Percentiles rank a stretch among this genome's conserved stretches.
Evolutionary conservation across 2,888 invertebrate genomes (phyloP).

Genomic region (Platycnemis pennipes): DNA sequence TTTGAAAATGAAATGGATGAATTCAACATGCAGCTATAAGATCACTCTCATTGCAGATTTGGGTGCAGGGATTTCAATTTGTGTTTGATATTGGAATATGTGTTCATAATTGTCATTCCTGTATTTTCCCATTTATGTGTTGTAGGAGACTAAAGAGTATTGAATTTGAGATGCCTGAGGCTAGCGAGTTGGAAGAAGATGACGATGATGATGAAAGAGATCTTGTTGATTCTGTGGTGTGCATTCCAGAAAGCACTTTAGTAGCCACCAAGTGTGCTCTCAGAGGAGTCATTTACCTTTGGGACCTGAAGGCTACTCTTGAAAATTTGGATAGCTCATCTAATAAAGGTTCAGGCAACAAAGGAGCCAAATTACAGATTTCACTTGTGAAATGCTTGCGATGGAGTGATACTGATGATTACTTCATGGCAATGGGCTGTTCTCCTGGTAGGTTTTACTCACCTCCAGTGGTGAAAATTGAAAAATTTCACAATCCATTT

Average conservation of each 20-base stretch:
- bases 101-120: neutral
- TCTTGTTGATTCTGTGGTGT: constrained; percentile 75
- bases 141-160: neutral
- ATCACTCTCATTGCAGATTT: too few relatives aligned
- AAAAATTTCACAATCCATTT: too few relatives aligned
- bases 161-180: constrained; percentile 30
- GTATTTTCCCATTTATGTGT: neutral
- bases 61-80: neutral
- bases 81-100: neutral
- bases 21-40: too few relatives aligned
- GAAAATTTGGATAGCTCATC: neutral
- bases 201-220: neutral
- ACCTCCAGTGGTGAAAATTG: neutral
- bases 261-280: constrained; percentile 75
- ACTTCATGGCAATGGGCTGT: constrained; percentile 75
- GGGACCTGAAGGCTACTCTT: constrained; percentile 71
- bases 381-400: constrained; percentile 73
- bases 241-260: constrained; percentile 72
- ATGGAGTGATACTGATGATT: constrained; percentile 76
- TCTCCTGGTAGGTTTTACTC: constrained; percentile 72
- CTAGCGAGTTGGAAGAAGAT: neutral
- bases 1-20: too few relatives aligned
- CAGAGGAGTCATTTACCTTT: constrained; percentile 75
- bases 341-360: neutral
- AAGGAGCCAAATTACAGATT: constrained; percentile 52